Base-by-base conservation (phyloP, 2,113 vertebrate species). In the Notiomystis cincta region DNA sequence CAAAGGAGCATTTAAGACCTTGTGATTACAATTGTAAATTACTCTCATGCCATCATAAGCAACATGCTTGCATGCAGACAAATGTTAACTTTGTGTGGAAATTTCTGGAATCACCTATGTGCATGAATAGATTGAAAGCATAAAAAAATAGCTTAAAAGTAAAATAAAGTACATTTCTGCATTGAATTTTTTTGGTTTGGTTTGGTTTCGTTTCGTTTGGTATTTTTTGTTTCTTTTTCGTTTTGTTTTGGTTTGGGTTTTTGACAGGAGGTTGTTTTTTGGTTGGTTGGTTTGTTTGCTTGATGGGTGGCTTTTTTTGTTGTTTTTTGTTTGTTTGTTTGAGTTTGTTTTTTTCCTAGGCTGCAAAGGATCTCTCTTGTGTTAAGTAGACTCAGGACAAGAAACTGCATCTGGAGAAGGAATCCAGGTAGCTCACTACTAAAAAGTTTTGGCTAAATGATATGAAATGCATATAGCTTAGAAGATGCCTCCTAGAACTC, bases 361-460 rank as follows among this genome's bases (percentile, higher is more conserved):
- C 66, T 75, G 35, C 12, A 57, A 38, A 64, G 13, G 8, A 51
- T 33, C 4, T 10, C 7, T 51, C 7, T 31, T 42, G 3, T 61
- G 23, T 73, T 84, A 70, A 31, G 20, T 19, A 85, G 28, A 35
- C 48, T 60, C 4, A 20, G 27, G 19, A 21, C 9, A 78, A 66
- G 42, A 78, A 80, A 60, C 7, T 77, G 19, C 42, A 45, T 66
- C 65, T 44, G 31, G 31, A 87, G 35, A 56, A 60, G 19, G 23
- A 79, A 62, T n/a, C 1, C 0, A 0, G 2, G 17, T 48, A 42
- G 27, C 31, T 64, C 72, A 15, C 24, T 57, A 44, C 7, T 25
- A 10, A 78, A 33, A 82, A 65, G 10, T 28, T 79, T 72, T 83
- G 45, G 28, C 47, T 87, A 45, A 70, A 62, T 40, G 1, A 11